Percentiles rank a stretch among this genome's conserved stretches.
These are phyloP conservation scores for Podarcis cretensis DNA, from an alignment of 2,113 vertebrate genomes.

Conservation along the genomic window DNA sequence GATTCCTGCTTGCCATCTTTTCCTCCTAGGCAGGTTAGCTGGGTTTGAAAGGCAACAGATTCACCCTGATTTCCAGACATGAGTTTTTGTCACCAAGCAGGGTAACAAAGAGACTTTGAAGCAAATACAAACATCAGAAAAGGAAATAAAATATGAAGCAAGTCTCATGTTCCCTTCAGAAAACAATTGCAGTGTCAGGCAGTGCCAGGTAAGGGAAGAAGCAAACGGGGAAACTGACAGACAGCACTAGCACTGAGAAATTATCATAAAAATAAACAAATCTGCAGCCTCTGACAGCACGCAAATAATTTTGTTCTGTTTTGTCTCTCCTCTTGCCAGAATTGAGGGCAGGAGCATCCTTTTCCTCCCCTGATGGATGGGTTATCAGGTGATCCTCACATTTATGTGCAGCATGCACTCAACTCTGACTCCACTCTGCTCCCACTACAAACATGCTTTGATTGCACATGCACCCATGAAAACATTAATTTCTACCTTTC, in stretches of 20 bases:
- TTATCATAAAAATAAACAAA: slow-evolving; percentile 34
- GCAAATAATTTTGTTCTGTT: neutral
- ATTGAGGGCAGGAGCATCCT: neutral
- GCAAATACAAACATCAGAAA: slow-evolving; percentile 64
- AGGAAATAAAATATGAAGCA: slow-evolving; percentile 70
- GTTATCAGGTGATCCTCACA: neutral
- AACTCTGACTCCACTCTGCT: neutral
- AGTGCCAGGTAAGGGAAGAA: slow-evolving; percentile 32
- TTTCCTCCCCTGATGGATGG: neutral
- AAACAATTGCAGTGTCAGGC: slow-evolving; percentile 65
- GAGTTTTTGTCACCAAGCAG: slow-evolving; percentile 73
- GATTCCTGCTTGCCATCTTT: slow-evolving; percentile 38
- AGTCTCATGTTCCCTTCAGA: slow-evolving; percentile 68
- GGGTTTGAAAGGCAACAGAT: slow-evolving; percentile 71
- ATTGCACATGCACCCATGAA: neutral
- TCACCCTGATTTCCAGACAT: slow-evolving; percentile 70
- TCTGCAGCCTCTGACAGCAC: neutral
- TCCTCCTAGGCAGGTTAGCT: neutral
- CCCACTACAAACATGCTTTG: neutral
- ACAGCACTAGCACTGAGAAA: neutral
- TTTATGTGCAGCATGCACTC: too few species aligned
- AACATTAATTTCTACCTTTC: neutral
- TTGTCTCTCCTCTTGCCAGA: neutral
- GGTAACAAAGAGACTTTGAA: slow-evolving; percentile 72
- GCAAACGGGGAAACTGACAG: slow-evolving; percentile 59